phyloP scores from a whole-genome alignment of 2,113 vertebrate species.

The Forbesichthys papilliferus region DNA sequence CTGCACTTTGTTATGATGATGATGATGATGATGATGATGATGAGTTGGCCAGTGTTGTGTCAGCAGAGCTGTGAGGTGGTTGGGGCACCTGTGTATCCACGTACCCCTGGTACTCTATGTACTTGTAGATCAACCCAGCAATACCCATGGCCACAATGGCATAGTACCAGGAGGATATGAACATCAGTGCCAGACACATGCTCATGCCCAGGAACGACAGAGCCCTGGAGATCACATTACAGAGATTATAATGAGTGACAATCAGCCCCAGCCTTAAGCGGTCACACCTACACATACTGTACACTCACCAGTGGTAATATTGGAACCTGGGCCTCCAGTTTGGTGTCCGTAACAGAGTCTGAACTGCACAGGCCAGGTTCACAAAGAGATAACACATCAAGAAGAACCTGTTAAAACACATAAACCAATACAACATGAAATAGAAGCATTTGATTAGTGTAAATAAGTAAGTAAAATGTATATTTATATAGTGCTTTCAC shows the following conservation, averaged over 20 bases:
- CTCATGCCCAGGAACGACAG: slow-evolving; percentile 98
- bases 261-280: not conserved
- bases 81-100: slow-evolving; percentile 45
- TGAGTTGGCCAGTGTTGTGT: no score
- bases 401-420: slow-evolving; percentile 86
- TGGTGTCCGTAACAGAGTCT: slow-evolving; percentile 92
- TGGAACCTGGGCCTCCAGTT: slow-evolving; percentile 97
- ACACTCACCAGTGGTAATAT: slow-evolving; percentile 95
- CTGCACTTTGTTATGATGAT: no score
- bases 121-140: slow-evolving; percentile 99
- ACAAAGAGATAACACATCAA: slow-evolving; percentile 99
- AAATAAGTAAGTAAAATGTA: no score
- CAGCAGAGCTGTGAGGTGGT: no score
- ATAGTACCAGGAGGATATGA: slow-evolving; percentile 98
- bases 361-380: slow-evolving; percentile 95
- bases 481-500: no score
- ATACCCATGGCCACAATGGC: slow-evolving; percentile 96
- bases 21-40: no score
- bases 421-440: not conserved
- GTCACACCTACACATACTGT: not conserved
- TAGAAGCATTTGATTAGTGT: no score
- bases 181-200: slow-evolving; percentile 96
- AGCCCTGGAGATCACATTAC: slow-evolving; percentile 74
- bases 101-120: slow-evolving; percentile 98
- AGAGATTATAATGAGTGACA: not conserved